phyloP scores from a whole-genome alignment of 2,797 vertebrate species.

The Ispidina picta region DNA sequence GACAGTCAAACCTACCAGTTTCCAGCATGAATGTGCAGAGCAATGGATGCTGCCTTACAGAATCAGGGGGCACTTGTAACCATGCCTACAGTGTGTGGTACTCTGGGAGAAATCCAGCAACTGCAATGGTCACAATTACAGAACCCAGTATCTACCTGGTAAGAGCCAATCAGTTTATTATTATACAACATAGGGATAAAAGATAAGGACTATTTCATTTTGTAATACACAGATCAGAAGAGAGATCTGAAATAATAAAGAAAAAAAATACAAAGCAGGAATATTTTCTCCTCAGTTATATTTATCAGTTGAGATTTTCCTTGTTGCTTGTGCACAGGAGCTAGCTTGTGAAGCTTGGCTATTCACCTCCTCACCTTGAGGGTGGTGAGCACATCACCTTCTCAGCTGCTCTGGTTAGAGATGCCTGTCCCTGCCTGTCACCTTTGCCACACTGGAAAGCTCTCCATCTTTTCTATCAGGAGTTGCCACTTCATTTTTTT shows the following conservation, averaged over 20 bases:
- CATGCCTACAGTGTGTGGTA: neutral
- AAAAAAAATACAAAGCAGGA: neutral
- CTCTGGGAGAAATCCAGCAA: neutral
- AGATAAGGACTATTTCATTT: neutral
- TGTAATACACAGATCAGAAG: neutral
- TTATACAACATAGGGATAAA: neutral
- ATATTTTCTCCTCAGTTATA: neutral
- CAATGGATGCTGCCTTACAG: neutral
- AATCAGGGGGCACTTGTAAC: neutral
- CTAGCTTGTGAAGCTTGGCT: neutral
- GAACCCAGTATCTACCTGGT: neutral
- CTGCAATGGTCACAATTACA: neutral
- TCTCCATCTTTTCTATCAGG: neutral
- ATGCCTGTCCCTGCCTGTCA: neutral
- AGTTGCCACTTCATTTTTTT: neutral
- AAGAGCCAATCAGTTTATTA: neutral
- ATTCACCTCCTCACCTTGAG: neutral
- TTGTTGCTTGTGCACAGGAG: neutral
- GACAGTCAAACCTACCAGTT: neutral
- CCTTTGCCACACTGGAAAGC: neutral
- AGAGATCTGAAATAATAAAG: neutral
- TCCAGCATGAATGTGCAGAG: neutral
- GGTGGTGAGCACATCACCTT: neutral
- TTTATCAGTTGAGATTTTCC: neutral
- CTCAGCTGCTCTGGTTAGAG: neutral